Conservation (phyloP, 2,888 invertebrate genomes). For the Lymantria monacha region DNA sequence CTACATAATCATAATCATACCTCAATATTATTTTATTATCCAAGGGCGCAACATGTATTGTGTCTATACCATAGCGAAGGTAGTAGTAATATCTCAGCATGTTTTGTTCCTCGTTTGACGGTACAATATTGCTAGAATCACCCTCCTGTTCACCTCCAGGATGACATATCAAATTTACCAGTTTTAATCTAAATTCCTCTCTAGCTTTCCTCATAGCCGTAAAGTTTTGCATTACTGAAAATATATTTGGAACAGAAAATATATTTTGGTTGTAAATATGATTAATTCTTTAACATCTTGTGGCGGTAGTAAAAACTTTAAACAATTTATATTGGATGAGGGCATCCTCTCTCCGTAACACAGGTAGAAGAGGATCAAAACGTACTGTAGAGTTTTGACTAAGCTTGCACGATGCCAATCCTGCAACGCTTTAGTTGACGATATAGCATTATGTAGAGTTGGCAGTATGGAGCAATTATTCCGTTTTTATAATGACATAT, state of each 20-base stretch:
- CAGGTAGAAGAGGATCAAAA: too few species aligned
- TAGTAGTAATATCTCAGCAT: slow-evolving; percentile 94
- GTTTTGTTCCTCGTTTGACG: slow-evolving; percentile 85
- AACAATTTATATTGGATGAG: too few species aligned
- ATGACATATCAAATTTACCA: slow-evolving; percentile 88
- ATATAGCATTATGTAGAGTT: too few species aligned
- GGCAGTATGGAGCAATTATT: too few species aligned
- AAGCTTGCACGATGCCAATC: too few species aligned
- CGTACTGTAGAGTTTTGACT: too few species aligned
- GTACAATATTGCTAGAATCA: slow-evolving; percentile 63
- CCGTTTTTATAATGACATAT: too few species aligned
- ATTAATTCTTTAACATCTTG: too few species aligned
- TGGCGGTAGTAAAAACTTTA: too few species aligned
- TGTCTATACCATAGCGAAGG: slow-evolving; percentile 94
- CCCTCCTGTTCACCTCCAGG: slow-evolving; percentile 68
- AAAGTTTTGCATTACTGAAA: slow-evolving; percentile 84
- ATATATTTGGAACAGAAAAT: not conserved
- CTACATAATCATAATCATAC: slow-evolving; percentile 51
- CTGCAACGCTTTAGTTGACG: too few species aligned
- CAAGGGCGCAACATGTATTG: slow-evolving; percentile 93
- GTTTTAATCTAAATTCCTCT: slow-evolving; percentile 90
- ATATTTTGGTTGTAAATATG: too few species aligned
- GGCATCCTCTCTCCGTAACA: too few species aligned
- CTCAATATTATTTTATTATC: slow-evolving; percentile 86
- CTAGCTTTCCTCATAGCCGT: slow-evolving; percentile 87